Conservation (phyloP, 2,797 vertebrate species). For the Anniella stebbinsi region DNA sequence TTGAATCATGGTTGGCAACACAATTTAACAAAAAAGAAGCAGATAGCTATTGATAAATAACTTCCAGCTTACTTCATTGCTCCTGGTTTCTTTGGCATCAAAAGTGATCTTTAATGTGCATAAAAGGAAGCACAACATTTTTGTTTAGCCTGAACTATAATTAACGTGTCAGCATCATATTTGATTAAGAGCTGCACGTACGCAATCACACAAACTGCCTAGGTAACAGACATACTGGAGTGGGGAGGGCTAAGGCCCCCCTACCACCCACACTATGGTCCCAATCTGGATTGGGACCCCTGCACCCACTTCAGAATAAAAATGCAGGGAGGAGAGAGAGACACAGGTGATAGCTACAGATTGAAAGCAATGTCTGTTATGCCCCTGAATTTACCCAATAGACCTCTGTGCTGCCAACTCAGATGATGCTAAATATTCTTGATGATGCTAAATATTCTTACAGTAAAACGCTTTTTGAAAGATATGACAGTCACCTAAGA, state of each 20-base stretch:
- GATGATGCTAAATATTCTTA: neutral
- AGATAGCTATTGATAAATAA: neutral
- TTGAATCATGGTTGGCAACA: neutral
- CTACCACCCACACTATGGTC: no score
- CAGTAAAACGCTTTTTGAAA: neutral
- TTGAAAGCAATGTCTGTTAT: no score
- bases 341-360: no score
- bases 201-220: neutral
- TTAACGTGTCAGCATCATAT: conserved; percentile 17
- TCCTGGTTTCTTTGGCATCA: neutral
- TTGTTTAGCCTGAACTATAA: neutral
- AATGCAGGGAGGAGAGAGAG: no score
- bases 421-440: no score
- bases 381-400: neutral
- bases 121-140: conserved; percentile 1
- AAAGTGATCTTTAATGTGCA: neutral
- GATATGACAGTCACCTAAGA: neutral
- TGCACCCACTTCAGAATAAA: no score
- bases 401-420: neutral
- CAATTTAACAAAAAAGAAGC: neutral
- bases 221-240: neutral
- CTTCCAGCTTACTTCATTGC: conserved; percentile 11
- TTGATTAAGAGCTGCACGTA: neutral
- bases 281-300: no score
- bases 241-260: no score